These are phyloP conservation scores for Nipponia nippon DNA, from an alignment of 2,113 vertebrate genomes.

Conservation along the genomic window DNA sequence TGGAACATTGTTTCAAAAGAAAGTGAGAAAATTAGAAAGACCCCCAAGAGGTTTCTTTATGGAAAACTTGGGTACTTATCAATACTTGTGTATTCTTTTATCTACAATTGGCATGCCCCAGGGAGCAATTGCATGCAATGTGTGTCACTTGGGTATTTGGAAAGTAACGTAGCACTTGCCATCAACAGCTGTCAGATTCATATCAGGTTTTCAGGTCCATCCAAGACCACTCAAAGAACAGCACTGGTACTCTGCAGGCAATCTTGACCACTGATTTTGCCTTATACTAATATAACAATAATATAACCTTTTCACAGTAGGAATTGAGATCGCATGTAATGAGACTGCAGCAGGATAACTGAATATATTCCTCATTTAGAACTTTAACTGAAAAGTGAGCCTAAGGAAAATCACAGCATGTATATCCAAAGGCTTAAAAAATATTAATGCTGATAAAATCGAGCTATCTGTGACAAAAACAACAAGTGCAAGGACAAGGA, in stretches of 20 bases:
- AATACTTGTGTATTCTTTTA: background rate
- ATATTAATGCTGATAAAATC: background rate
- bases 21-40: background rate
- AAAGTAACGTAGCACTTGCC: background rate
- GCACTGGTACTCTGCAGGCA: background rate
- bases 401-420: background rate
- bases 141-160: background rate
- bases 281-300: background rate
- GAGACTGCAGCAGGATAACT: background rate
- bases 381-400: background rate
- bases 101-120: rapidly evolving
- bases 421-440: background rate
- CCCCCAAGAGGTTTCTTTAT: background rate
- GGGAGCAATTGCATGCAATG: background rate
- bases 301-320: background rate
- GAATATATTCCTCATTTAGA: background rate
- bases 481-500: background rate
- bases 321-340: rapidly evolving
- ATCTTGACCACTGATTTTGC: background rate
- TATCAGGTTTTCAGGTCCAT: background rate
- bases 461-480: background rate
- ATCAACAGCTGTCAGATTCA: background rate
- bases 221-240: background rate
- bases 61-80: background rate
- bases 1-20: background rate